A percentile compares a stretch with the other conserved stretches of the same genome.
Conservation (phyloP, 2,888 invertebrate species). For the Dicycla oo region DNA sequence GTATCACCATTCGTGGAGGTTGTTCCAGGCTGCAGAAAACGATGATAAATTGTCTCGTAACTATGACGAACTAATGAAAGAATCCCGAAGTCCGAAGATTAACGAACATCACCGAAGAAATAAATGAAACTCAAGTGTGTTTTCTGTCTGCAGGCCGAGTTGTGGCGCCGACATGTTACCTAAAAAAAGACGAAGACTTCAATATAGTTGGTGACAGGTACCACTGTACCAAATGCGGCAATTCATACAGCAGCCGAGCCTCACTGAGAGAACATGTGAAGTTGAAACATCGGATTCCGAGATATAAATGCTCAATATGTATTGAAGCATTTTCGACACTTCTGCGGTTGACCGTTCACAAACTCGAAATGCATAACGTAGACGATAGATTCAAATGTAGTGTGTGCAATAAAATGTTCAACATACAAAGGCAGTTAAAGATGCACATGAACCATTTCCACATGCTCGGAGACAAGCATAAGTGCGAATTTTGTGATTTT, state of each 20-base stretch:
- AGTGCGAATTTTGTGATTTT: slow-evolving; percentile 81
- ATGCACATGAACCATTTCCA: slow-evolving; percentile 80
- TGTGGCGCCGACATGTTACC: slow-evolving; percentile 68
- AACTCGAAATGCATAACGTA: slow-evolving; percentile 76
- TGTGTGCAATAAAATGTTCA: slow-evolving; percentile 79
- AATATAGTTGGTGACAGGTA: slow-evolving; percentile 68
- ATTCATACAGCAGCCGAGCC: slow-evolving; percentile 71
- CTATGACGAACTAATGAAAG: not conserved
- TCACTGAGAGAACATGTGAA: slow-evolving; percentile 76
- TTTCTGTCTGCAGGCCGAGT: slow-evolving; percentile 76
- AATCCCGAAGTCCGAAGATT: slow-evolving; percentile 25
- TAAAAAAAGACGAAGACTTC: slow-evolving; percentile 73
- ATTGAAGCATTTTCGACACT: slow-evolving; percentile 73
- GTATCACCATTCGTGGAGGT: no score
- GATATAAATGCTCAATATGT: slow-evolving; percentile 64
- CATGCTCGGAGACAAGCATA: slow-evolving; percentile 78
- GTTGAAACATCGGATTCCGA: slow-evolving; percentile 75
- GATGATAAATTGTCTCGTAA: no score
- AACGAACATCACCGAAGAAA: slow-evolving; percentile 30
- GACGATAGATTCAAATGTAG: slow-evolving; percentile 81
- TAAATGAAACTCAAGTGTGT: slow-evolving; percentile 59
- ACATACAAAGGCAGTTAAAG: slow-evolving; percentile 72
- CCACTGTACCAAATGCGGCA: slow-evolving; percentile 76
- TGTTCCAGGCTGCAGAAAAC: no score
- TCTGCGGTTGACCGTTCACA: slow-evolving; percentile 75